Conservation (phyloP, 1,140 invertebrate genomes). For the Centruroides sculpturatus region DNA sequence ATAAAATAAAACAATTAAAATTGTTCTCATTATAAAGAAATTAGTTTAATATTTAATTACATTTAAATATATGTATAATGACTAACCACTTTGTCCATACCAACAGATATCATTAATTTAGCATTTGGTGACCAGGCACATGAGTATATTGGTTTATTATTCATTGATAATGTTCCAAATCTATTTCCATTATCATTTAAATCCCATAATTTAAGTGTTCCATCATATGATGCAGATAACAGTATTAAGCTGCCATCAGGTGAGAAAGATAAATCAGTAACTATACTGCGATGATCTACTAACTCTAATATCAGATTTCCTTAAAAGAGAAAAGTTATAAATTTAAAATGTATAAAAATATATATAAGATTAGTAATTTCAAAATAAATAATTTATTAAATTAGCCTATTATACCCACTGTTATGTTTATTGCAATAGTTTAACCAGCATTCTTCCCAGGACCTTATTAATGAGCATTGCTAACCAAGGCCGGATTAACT, state of each 20-base stretch:
- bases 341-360: no score
- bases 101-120: conserved; percentile 32
- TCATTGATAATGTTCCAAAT: conserved; percentile 35
- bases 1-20: no score
- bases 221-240: conserved; percentile 36
- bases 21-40: no score
- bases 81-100: conserved; percentile 35
- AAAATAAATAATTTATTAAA: no score
- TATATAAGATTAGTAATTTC: no score
- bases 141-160: conserved; percentile 26
- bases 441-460: no score
- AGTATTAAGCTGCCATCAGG: conserved; percentile 35
- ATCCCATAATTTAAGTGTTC: conserved; percentile 42
- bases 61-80: background rate
- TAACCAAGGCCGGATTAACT: no score
- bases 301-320: conserved; percentile 35
- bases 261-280: conserved; percentile 35
- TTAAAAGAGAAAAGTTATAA: conserved; percentile 18
- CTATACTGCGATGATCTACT: conserved; percentile 36
- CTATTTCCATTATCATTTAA: conserved; percentile 41
- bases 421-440: no score
- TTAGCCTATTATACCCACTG: no score
- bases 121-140: conserved; percentile 38
- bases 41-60: no score
- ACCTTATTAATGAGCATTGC: no score